Percentiles rank a stretch among this genome's conserved stretches.
These are phyloP conservation scores for Microtus oregoni DNA, from an alignment of 2,113 vertebrate genomes.

Conservation along the genomic window DNA sequence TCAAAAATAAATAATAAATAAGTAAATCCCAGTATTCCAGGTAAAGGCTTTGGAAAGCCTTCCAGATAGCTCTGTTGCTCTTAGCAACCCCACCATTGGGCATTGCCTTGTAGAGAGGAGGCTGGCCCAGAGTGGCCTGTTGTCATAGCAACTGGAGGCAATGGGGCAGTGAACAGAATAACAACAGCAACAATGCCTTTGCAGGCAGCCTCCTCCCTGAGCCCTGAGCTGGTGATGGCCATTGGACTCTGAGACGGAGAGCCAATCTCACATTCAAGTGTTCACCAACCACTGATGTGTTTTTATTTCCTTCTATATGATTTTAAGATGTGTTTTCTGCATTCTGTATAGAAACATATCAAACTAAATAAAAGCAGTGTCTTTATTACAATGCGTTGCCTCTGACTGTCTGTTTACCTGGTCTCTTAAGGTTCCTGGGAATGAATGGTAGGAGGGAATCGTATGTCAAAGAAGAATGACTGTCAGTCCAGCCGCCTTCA, in stretches of 20 bases:
- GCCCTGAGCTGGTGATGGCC: constrained; percentile 84
- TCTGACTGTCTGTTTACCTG: constrained; percentile 52
- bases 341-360: constrained; percentile 86
- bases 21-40: constrained; percentile 75
- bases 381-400: constrained; percentile 81
- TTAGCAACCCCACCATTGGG: constrained; percentile 80
- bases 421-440: background rate
- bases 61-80: constrained; percentile 80
- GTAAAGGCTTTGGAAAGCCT: constrained; percentile 82
- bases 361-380: constrained; percentile 86
- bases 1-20: constrained; percentile 61
- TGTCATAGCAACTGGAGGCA: constrained; percentile 84
- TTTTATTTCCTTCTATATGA: constrained; percentile 85
- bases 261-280: constrained; percentile 87
- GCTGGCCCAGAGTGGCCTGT: constrained; percentile 81
- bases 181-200: constrained; percentile 84
- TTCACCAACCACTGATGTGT: constrained; percentile 87
- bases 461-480: background rate
- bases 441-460: background rate
- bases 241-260: constrained; percentile 86
- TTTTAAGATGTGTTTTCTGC: constrained; percentile 87
- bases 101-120: constrained; percentile 75
- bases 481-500: background rate
- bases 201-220: constrained; percentile 78
- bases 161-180: constrained; percentile 87